These are phyloP conservation scores for Petrocephalus sullivani DNA, from an alignment of 2,797 vertebrate genomes.

Conservation along the genomic window DNA sequence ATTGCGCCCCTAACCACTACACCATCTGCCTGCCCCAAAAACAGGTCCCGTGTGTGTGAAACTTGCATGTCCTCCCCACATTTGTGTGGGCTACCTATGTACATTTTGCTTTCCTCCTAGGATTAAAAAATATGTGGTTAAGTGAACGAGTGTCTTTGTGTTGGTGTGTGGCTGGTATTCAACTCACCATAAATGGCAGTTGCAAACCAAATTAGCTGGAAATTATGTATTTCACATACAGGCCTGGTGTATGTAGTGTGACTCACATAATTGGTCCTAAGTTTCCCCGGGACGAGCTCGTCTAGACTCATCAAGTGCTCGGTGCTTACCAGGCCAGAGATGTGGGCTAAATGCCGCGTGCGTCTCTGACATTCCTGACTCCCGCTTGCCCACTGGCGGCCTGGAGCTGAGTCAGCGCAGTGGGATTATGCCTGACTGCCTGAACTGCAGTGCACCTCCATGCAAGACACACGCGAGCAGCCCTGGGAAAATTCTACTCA, in stretches of 20 bases:
- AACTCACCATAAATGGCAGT: background rate
- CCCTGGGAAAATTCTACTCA: background rate
- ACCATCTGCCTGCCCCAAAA: no score
- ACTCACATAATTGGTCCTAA: background rate
- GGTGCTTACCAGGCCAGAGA: background rate
- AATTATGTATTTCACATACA: background rate
- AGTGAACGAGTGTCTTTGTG: background rate
- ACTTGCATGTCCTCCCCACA: background rate
- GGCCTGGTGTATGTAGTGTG: background rate
- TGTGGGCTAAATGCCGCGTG: background rate
- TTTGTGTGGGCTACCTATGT: background rate
- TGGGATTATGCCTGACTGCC: conserved; percentile 12
- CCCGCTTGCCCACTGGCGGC: background rate
- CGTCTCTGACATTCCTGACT: background rate
- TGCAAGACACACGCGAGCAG: background rate
- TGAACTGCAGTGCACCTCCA: background rate
- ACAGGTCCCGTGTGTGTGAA: background rate
- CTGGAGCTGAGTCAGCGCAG: conserved; percentile 2
- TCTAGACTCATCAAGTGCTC: background rate
- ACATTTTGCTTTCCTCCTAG: background rate
- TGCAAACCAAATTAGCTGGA: background rate
- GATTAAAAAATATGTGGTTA: background rate
- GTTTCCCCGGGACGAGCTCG: background rate
- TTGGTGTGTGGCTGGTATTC: background rate
- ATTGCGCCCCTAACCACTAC: no score